Percentiles rank a stretch among this genome's conserved stretches.
Evolutionary conservation across 2,113 vertebrate species (phyloP).

Genomic region (Trematocara nigrifrons): DNA sequence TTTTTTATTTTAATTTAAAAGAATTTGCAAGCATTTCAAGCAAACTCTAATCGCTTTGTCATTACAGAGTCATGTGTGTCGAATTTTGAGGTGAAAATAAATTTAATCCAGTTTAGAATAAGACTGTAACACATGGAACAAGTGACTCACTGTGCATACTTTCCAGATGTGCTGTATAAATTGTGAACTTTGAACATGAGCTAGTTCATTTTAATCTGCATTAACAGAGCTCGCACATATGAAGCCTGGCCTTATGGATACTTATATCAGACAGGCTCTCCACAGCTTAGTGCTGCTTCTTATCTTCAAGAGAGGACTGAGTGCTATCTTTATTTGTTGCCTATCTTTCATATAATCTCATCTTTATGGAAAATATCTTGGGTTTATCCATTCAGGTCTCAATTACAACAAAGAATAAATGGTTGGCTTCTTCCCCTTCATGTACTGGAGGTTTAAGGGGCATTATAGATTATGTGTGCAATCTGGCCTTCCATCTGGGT

Average conservation of each 20-base stretch:
- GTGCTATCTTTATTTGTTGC: neutral
- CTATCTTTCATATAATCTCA: neutral
- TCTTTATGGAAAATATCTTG: neutral
- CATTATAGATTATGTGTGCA: neutral
- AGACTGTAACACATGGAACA: neutral
- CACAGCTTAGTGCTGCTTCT: neutral
- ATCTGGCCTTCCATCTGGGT: neutral
- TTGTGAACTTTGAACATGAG: neutral
- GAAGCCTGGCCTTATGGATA: neutral
- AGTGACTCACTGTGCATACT: neutral
- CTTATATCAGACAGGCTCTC: neutral
- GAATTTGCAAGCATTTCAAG: neutral
- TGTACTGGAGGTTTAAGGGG: neutral
- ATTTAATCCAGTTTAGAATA: neutral
- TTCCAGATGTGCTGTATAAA: neutral
- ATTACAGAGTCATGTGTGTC: neutral
- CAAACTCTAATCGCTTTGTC: neutral
- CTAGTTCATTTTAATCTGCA: neutral
- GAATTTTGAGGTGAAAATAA: neutral
- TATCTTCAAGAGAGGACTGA: neutral
- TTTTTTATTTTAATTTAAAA: neutral
- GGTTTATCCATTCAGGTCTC: neutral
- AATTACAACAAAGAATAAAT: neutral
- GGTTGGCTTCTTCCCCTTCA: neutral
- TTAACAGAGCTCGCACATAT: neutral